A percentile compares a stretch with the other conserved stretches of the same genome.
Conservation (phyloP, 1,140 invertebrate genomes). For the Drosophila eugracilis region DNA sequence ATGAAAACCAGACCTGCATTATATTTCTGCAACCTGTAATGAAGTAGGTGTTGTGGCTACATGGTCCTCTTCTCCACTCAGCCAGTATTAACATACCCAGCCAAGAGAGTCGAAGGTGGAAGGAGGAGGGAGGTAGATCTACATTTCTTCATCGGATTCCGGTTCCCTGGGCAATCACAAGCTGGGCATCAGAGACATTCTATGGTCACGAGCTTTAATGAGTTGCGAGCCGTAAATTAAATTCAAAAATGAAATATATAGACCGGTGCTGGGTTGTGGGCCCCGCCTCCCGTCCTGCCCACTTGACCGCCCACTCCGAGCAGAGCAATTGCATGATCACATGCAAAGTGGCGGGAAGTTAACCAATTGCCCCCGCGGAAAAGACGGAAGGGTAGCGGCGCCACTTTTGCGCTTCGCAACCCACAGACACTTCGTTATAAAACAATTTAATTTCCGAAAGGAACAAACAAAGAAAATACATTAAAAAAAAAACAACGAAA, state of each 20-base stretch:
- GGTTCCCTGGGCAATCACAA: conserved; percentile 56
- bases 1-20: conserved; percentile 53
- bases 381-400: conserved; percentile 27
- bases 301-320: conserved; percentile 6
- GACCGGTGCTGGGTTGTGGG: conserved; percentile 1
- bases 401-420: conserved; percentile 74
- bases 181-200: conserved; percentile 60
- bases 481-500: conserved; percentile 1
- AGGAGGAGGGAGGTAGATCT: background rate
- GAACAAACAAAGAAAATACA: conserved; percentile 27
- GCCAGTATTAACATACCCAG: conserved; percentile 42
- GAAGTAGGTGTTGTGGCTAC: conserved; percentile 69
- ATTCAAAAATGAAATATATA: conserved; percentile 75
- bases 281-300: conserved; percentile 2
- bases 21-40: conserved; percentile 51
- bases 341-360: conserved; percentile 67
- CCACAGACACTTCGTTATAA: conserved; percentile 82
- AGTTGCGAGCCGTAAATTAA: conserved; percentile 68
- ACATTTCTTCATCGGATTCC: background rate
- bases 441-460: conserved; percentile 70
- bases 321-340: conserved; percentile 65
- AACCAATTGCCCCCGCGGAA: conserved; percentile 39
- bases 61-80: background rate
- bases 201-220: conserved; percentile 49
- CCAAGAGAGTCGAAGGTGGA: conserved; percentile 38